These are phyloP conservation scores for Raphicerus campestris DNA, from an alignment of 2,113 vertebrate species.

Conservation along the genomic window DNA sequence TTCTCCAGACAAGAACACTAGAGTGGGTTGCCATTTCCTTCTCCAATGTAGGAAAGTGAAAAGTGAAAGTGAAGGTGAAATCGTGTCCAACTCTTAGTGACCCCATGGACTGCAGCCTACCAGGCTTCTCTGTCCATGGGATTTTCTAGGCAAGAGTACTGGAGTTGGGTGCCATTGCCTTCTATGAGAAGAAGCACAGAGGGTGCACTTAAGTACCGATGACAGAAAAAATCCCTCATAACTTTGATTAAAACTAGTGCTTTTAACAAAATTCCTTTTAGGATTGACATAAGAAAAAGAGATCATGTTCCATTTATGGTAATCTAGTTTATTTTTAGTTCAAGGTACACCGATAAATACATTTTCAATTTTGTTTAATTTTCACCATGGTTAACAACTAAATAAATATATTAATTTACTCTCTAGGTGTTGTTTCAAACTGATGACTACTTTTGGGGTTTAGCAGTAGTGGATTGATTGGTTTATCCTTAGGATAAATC, in stretches of 20 bases:
- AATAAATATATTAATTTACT: conserved; percentile 2
- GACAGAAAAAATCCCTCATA: background rate
- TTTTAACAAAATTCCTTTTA: background rate
- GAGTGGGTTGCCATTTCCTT: background rate
- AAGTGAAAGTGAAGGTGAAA: background rate
- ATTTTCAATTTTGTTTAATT: conserved; percentile 2
- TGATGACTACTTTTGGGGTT: background rate
- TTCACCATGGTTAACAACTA: background rate
- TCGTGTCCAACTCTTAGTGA: too few species aligned
- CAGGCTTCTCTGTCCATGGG: too few species aligned
- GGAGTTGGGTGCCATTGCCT: too few species aligned
- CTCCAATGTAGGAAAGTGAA: background rate
- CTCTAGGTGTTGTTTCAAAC: background rate
- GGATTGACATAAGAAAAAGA: background rate
- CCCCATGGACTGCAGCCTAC: too few species aligned
- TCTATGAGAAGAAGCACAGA: background rate
- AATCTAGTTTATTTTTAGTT: background rate
- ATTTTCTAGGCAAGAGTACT: too few species aligned
- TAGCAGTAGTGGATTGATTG: background rate
- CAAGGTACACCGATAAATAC: background rate
- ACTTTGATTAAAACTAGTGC: background rate
- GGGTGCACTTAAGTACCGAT: background rate
- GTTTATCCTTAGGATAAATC: background rate
- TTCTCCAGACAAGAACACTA: background rate
- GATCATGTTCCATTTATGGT: background rate